These are phyloP conservation scores for Peromyscus nudipes DNA, from an alignment of 2,797 vertebrate genomes.

Conservation along the genomic window DNA sequence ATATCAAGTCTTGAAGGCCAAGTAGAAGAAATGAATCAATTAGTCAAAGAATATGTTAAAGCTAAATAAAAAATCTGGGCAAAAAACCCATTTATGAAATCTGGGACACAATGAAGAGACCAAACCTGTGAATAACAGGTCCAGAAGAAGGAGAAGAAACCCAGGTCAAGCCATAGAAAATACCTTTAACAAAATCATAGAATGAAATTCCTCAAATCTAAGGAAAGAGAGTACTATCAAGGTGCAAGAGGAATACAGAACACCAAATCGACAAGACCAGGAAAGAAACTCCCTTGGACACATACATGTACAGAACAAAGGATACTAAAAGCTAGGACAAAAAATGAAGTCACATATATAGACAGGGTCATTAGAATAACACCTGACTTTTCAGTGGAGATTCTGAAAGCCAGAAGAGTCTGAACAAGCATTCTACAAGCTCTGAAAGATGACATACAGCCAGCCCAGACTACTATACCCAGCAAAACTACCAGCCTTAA, in stretches of 20 bases:
- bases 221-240: not conserved
- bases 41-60: not conserved
- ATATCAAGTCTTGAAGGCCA: not conserved
- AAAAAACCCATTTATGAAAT: not conserved
- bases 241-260: not conserved
- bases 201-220: not conserved
- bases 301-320: not conserved
- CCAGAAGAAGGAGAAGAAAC: not conserved
- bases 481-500: not conserved
- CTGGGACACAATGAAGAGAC: not conserved
- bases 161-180: not conserved
- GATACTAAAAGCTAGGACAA: not conserved
- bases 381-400: not conserved
- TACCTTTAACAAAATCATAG: not conserved
- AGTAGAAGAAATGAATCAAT: not conserved
- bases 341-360: not conserved
- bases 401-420: not conserved
- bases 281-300: not conserved
- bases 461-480: not conserved
- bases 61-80: not conserved
- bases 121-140: not conserved
- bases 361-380: not conserved
- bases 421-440: not conserved
- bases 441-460: not conserved
- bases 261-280: not conserved